Conservation (phyloP, 2,113 vertebrate species). For the Aptenodytes forsteri region DNA sequence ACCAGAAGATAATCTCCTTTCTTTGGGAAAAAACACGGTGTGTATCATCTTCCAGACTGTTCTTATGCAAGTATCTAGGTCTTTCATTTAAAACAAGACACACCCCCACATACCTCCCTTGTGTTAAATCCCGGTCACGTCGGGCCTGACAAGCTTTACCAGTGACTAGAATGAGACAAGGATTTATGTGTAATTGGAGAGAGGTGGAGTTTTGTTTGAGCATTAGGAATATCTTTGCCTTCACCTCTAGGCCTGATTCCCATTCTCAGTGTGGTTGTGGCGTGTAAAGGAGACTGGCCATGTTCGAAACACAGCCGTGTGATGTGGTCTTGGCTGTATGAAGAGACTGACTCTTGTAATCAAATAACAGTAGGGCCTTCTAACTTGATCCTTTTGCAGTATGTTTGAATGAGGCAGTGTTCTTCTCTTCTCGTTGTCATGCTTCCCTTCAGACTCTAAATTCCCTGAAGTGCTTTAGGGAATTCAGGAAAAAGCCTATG, state of each 20-base stretch:
- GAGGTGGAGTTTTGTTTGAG: not conserved
- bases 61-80: not conserved
- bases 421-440: not conserved
- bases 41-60: slow-evolving; percentile 5
- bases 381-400: not conserved
- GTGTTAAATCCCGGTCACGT: not conserved
- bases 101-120: not conserved
- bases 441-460: not conserved
- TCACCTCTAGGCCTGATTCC: not conserved
- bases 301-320: not conserved
- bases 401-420: not conserved
- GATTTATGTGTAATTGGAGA: not conserved
- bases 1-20: slow-evolving; percentile 91
- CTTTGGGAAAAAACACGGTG: slow-evolving; percentile 92
- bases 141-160: not conserved
- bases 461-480: not conserved
- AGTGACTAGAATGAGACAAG: not conserved
- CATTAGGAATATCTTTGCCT: not conserved
- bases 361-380: not conserved
- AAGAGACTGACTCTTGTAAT: not conserved
- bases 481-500: not conserved
- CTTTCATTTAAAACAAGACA: not conserved
- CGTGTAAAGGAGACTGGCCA: not conserved
- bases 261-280: not conserved
- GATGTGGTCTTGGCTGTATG: not conserved